Conservation (phyloP, 2,113 vertebrate genomes). For the Limnothrissa miodon region DNA sequence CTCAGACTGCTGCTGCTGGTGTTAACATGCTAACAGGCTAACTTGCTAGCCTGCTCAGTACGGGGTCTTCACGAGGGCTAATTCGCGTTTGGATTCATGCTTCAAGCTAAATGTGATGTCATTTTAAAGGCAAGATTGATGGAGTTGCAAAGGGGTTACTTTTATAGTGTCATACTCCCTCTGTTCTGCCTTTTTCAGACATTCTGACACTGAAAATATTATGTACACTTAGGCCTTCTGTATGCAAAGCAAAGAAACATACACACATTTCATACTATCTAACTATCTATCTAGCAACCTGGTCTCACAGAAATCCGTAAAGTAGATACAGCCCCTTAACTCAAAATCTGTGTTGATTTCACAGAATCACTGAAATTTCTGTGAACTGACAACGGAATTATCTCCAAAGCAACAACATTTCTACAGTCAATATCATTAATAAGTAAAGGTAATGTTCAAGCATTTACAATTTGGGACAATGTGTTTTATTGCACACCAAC, state of each 20-base stretch:
- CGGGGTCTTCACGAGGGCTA: constrained; percentile 78
- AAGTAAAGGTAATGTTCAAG: too few species aligned
- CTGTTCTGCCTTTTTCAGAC: background rate
- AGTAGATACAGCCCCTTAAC: too few species aligned
- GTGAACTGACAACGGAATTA: too few species aligned
- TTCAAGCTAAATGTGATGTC: constrained; percentile 83
- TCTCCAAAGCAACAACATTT: too few species aligned
- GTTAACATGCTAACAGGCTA: background rate
- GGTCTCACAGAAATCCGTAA: too few species aligned
- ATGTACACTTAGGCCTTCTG: too few species aligned
- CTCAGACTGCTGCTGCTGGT: constrained; percentile 56
- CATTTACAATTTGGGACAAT: too few species aligned
- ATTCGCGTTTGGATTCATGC: constrained; percentile 85
- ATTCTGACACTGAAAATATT: too few species aligned
- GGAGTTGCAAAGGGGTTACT: constrained; percentile 50
- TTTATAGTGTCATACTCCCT: background rate
- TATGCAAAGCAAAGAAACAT: background rate
- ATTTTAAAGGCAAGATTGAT: constrained; percentile 81
- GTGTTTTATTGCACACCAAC: too few species aligned
- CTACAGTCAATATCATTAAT: too few species aligned
- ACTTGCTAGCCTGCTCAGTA: constrained; percentile 42
- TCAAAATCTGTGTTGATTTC: too few species aligned
- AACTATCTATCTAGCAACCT: background rate
- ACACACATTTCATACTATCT: background rate
- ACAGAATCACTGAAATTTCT: too few species aligned